Conservation (phyloP, 2,888 invertebrate genomes). For the Mimumesa dahlbomi region DNA sequence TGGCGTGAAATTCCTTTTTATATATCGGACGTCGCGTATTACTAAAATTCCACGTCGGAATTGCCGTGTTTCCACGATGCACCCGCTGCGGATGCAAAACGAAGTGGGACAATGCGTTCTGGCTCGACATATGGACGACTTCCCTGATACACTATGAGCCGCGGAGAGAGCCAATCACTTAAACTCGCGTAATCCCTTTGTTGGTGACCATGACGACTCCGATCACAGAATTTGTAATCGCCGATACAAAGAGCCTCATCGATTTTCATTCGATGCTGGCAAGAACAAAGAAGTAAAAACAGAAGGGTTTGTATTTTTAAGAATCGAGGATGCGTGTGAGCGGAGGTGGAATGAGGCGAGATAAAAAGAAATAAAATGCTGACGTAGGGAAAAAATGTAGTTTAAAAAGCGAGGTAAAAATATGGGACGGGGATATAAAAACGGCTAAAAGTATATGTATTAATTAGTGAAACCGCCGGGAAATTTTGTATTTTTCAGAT, state of each 20-base stretch:
- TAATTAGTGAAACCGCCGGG: no score
- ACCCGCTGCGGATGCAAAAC: slow-evolving; percentile 8
- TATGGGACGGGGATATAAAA: no score
- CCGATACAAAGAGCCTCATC: slow-evolving; percentile 1
- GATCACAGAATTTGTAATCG: slow-evolving; percentile 15
- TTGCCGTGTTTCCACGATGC: not conserved
- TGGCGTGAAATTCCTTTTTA: not conserved
- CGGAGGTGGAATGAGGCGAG: not conserved
- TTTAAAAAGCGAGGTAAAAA: no score
- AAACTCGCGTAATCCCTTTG: slow-evolving; percentile 41
- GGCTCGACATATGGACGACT: slow-evolving; percentile 30
- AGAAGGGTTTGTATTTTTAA: slow-evolving; percentile 9
- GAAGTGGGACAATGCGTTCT: not conserved
- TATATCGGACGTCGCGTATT: not conserved
- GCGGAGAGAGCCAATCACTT: slow-evolving; percentile 31
- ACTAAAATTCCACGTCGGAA: not conserved
- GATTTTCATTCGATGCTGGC: slow-evolving; percentile 17
- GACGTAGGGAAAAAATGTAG: no score
- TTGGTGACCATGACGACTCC: slow-evolving; percentile 7
- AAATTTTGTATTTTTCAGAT: no score
- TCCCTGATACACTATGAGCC: slow-evolving; percentile 26
- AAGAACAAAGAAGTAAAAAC: not conserved
- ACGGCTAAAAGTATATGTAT: no score
- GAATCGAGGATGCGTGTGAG: slow-evolving; percentile 1
- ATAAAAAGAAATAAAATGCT: no score